Conservation (phyloP, 2,797 vertebrate species). For the Epinephelus malabaricus region DNA sequence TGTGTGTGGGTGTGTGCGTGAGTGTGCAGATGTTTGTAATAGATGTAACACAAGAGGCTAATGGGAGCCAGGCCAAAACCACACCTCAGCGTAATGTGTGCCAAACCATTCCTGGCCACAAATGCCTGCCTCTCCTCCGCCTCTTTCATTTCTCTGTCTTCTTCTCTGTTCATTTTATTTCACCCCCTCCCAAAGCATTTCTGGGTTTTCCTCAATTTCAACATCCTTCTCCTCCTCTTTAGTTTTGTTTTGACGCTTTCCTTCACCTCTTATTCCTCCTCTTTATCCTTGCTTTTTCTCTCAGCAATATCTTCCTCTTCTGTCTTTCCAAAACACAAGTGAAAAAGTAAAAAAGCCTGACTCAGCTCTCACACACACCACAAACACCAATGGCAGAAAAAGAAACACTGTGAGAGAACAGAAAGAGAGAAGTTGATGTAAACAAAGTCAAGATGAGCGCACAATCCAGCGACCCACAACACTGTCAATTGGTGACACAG, state of each 20-base stretch:
- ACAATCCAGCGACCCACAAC: slow-evolving; percentile 40
- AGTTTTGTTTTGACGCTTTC: slow-evolving; percentile 45
- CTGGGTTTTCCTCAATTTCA: slow-evolving; percentile 19
- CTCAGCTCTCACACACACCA: slow-evolving; percentile 40
- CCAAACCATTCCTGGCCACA: slow-evolving; percentile 71
- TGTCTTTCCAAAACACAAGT: slow-evolving; percentile 41
- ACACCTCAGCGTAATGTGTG: slow-evolving; percentile 66
- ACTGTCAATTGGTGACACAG: slow-evolving; percentile 6
- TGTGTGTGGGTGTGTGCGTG: slow-evolving; percentile 30
- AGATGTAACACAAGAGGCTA: slow-evolving; percentile 74
- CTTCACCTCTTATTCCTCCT: slow-evolving; percentile 22
- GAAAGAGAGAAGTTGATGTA: slow-evolving; percentile 32
- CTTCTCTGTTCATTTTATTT: slow-evolving; percentile 30
- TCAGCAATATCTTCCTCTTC: slow-evolving; percentile 32
- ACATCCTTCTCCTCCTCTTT: slow-evolving; percentile 22
- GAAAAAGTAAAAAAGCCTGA: slow-evolving; percentile 32
- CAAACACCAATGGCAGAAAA: slow-evolving; percentile 36
- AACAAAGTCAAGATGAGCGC: slow-evolving; percentile 41
- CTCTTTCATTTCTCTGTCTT: slow-evolving; percentile 43
- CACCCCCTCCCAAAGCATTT: not conserved
- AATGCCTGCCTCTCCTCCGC: slow-evolving; percentile 49
- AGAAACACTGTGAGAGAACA: slow-evolving; percentile 15
- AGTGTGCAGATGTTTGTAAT: slow-evolving; percentile 68
- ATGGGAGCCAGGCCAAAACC: slow-evolving; percentile 74
- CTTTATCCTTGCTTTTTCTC: not conserved